Evolutionary conservation across 2,797 vertebrate species (phyloP).

Genomic region (Ctenopoma multispine): DNA sequence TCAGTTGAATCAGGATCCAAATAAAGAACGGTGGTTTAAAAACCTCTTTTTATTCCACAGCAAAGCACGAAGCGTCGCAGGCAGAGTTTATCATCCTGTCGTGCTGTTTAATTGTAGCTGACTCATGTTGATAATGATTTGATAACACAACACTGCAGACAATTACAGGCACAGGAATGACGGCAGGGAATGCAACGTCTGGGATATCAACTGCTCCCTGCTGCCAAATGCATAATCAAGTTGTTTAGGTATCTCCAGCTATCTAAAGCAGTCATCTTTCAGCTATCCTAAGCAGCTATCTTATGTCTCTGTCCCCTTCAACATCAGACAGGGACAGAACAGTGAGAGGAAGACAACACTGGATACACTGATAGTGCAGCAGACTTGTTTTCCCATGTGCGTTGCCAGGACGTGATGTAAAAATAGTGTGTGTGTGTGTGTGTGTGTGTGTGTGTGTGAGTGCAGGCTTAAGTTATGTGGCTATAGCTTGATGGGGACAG

Average conservation of each 20-base stretch:
- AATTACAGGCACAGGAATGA: conserved; percentile 65
- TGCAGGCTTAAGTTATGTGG: conserved; percentile 70
- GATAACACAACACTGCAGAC: conserved; percentile 66
- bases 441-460: conserved; percentile 73
- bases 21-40: conserved; percentile 31
- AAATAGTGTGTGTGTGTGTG: no score
- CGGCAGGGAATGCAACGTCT: conserved; percentile 61
- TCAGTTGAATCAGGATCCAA: conserved; percentile 31
- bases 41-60: conserved; percentile 31
- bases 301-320: conserved; percentile 71
- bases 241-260: conserved; percentile 76
- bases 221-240: conserved; percentile 77
- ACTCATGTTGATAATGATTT: conserved; percentile 61
- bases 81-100: conserved; percentile 25
- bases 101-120: conserved; percentile 47
- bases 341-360: conserved; percentile 75
- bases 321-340: conserved; percentile 70
- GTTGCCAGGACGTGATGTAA: conserved; percentile 81
- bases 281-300: conserved; percentile 78
- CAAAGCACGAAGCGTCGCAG: neutral
- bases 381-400: conserved; percentile 80
- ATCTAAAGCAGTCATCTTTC: conserved; percentile 81
- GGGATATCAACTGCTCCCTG: conserved; percentile 69
- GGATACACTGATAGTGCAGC: conserved; percentile 73
- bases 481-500: conserved; percentile 70